Evolutionary conservation across 2,113 vertebrate species (phyloP), one percentile per base, ranked within the genome.

Genomic region (Varanus salvator): DNA sequence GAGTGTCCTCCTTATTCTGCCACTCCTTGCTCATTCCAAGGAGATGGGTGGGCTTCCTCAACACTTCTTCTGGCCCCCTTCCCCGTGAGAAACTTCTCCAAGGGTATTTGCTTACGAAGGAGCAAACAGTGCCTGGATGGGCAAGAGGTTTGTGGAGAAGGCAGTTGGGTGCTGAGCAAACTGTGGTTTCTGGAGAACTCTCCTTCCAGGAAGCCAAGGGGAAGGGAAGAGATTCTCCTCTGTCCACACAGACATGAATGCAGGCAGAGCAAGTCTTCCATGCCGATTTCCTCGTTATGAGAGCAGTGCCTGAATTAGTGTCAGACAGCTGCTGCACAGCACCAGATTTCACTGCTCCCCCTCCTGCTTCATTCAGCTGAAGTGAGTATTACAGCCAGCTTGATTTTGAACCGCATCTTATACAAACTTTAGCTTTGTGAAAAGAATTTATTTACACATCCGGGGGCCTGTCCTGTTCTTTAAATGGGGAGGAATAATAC

Each of bases 401-500:
- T 0, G 31, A 29, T 50, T 50, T 82, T 87, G 44, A 48, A 52
- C 75, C 90, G 71, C 80, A 1, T 72, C 92, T 89, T 44, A 76
- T 82, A 15, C 87, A 93, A 86, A 64, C 1, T 29, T 74, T 90
- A 60, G 50, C 52, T 92, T 94, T 90, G 76, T 44, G 90, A 80
- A 91, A 34, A 90, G 86, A 90, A 84, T 87, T 69, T 91, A 92
- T 89, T 87, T 91, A 77, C 87, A 90, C 89, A 29, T 78, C 89
- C 86, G 87, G 72, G 88, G 92, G 78, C 85, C 71, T 57, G 29
- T 9, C 87, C 90, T 93, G 69, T 87, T 68, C n/a, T n/a, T 11
- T 91, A 94, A 94, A 94, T 52, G 90, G 94, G 85, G 89, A 86
- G 82, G 80, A 52, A 90, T 80, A 84, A 88, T 83, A 89, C 93